phyloP scores from a whole-genome alignment of 2,888 invertebrate species.

The Amphiduros pacificus region DNA sequence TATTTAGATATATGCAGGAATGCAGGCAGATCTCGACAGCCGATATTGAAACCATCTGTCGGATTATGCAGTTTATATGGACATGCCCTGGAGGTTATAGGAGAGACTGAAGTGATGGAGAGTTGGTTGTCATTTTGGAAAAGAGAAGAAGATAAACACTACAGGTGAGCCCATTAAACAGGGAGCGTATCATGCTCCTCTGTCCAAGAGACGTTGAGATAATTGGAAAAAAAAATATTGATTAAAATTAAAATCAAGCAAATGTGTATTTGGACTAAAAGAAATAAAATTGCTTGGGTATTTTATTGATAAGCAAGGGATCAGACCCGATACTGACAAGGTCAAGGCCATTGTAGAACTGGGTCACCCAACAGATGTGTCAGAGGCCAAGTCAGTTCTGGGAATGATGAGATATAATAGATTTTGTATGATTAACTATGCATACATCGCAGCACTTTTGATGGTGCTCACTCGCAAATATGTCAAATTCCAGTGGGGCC shows the following conservation, averaged over 20 bases:
- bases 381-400: conserved; percentile 2
- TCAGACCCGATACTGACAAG: conserved; percentile 22
- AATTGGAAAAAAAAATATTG: background rate
- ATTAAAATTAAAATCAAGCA: conserved; percentile 21
- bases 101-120: too few species aligned
- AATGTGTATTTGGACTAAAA: conserved; percentile 19
- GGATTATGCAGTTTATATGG: too few species aligned
- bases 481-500: background rate
- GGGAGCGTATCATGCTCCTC: too few species aligned
- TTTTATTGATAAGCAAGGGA: conserved; percentile 18
- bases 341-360: conserved; percentile 17
- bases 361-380: conserved; percentile 3
- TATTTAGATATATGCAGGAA: too few species aligned
- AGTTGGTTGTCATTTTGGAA: too few species aligned
- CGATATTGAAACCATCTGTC: too few species aligned
- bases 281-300: conserved; percentile 22
- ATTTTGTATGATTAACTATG: conserved; percentile 8
- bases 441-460: conserved; percentile 5
- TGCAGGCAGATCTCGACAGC: too few species aligned
- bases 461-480: background rate
- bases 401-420: conserved; percentile 17
- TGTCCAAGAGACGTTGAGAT: background rate
- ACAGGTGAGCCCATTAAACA: too few species aligned
- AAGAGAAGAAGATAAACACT: too few species aligned
- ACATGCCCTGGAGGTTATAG: too few species aligned